Evolutionary conservation across 2,113 vertebrate genomes (phyloP).

Genomic region (Dipodomys spectabilis): DNA sequence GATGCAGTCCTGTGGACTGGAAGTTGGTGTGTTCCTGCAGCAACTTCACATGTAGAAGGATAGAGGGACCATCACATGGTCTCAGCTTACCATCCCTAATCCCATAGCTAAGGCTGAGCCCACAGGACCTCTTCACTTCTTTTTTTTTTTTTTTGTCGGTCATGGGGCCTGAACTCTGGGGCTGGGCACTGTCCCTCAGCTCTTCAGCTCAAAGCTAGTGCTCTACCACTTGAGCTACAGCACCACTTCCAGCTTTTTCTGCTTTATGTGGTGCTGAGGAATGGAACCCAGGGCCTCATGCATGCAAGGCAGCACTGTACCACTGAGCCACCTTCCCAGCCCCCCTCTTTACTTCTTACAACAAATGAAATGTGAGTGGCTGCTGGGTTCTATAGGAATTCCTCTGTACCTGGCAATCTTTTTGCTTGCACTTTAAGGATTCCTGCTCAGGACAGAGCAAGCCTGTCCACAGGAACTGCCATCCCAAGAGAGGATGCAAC

Average conservation of each 20-base stretch:
- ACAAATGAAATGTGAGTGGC: not conserved
- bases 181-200: too few species aligned
- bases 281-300: too few species aligned
- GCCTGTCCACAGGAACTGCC: not conserved
- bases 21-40: not conserved
- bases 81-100: not conserved
- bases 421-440: conserved; percentile 4
- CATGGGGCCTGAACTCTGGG: not conserved
- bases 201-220: too few species aligned
- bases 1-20: not conserved
- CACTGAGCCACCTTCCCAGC: too few species aligned
- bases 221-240: too few species aligned
- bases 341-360: not conserved
- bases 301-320: too few species aligned
- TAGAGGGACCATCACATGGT: not conserved
- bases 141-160: too few species aligned
- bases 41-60: not conserved
- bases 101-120: not conserved
- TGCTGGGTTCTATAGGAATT: not conserved
- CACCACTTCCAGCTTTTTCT: too few species aligned
- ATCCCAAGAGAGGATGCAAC: not conserved
- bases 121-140: not conserved
- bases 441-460: conserved; percentile 31
- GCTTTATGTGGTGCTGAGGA: too few species aligned
- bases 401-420: not conserved